Evolutionary conservation across 2,888 invertebrate species (phyloP).

Genomic region (Octodonta nipae): DNA sequence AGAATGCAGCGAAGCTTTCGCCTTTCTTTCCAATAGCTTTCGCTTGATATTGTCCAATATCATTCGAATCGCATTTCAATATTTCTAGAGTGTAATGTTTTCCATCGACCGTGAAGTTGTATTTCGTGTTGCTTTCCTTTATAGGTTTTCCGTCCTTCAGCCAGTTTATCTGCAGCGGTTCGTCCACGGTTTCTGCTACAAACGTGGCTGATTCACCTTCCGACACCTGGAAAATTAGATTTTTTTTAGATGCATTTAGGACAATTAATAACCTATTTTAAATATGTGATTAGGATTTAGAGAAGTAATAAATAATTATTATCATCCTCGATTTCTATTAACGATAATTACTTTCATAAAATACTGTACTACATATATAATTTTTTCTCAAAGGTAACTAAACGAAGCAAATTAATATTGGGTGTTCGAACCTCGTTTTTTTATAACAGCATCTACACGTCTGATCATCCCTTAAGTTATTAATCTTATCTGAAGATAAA

Average conservation of each 20-base stretch:
- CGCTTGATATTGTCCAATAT: conserved; percentile 79
- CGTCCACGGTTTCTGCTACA: conserved; percentile 64
- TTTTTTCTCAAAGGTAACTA: too few species aligned
- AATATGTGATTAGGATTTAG: too few species aligned
- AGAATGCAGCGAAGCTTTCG: conserved; percentile 72
- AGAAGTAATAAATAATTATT: too few species aligned
- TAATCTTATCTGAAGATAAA: too few species aligned
- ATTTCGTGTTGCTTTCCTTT: conserved; percentile 63
- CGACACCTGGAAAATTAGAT: conserved; percentile 34
- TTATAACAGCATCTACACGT: too few species aligned
- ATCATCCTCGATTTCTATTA: too few species aligned
- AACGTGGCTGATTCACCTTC: conserved; percentile 70
- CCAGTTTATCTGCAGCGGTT: conserved; percentile 63
- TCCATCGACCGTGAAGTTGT: conserved; percentile 70
- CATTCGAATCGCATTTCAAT: conserved; percentile 56
- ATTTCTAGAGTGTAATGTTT: conserved; percentile 69
- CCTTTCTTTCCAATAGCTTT: conserved; percentile 76
- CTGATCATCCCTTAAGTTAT: too few species aligned
- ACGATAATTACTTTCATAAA: too few species aligned
- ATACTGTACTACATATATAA: too few species aligned
- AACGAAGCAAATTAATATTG: too few species aligned
- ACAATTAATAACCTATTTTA: too few species aligned
- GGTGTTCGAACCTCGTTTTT: too few species aligned
- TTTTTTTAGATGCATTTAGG: not conserved
- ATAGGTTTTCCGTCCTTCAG: conserved; percentile 84